Evolutionary conservation across 2,888 invertebrate species (phyloP).

Genomic region (Ichneumoninae sp.): DNA sequence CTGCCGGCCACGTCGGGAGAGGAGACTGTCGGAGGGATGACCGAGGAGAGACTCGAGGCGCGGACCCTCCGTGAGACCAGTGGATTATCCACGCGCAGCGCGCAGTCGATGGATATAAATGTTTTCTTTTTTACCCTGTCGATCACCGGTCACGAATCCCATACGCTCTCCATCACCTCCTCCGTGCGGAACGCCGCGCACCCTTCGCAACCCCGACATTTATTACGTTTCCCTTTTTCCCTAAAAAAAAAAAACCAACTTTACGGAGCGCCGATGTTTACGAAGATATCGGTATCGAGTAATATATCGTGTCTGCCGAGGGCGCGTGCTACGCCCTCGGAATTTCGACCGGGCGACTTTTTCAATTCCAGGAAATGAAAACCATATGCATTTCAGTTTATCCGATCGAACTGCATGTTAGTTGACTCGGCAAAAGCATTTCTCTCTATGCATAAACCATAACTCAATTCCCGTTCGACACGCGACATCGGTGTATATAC

Average conservation of each 20-base stretch:
- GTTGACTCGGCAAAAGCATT: slow-evolving; percentile 27
- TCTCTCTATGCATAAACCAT: slow-evolving; percentile 59
- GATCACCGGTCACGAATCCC: slow-evolving; percentile 69
- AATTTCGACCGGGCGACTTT: slow-evolving; percentile 3
- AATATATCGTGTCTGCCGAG: slow-evolving; percentile 1
- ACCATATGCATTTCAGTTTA: slow-evolving; percentile 30
- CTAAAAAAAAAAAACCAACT: slow-evolving; percentile 13
- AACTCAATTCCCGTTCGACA: slow-evolving; percentile 75
- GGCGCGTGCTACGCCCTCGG: background rate
- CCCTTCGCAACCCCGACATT: slow-evolving; percentile 31
- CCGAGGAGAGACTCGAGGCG: slow-evolving; percentile 21
- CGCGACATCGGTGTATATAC: slow-evolving; percentile 67
- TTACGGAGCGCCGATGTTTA: slow-evolving; percentile 4
- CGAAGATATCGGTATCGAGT: slow-evolving; percentile 22
- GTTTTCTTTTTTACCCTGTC: slow-evolving; percentile 61
- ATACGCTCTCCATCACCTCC: slow-evolving; percentile 42
- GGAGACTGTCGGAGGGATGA: slow-evolving; percentile 37
- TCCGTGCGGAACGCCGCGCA: background rate
- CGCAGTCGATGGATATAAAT: slow-evolving; percentile 61
- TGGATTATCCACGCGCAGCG: slow-evolving; percentile 72
- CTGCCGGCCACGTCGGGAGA: slow-evolving; percentile 66
- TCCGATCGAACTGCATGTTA: slow-evolving; percentile 30
- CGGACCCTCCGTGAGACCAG: slow-evolving; percentile 71
- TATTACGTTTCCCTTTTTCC: slow-evolving; percentile 39
- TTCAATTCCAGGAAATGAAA: slow-evolving; percentile 34